Percentiles rank a stretch among this genome's conserved stretches.
phyloP scores from a whole-genome alignment of 2,888 invertebrate species.

The Oxytorus armatus region DNA sequence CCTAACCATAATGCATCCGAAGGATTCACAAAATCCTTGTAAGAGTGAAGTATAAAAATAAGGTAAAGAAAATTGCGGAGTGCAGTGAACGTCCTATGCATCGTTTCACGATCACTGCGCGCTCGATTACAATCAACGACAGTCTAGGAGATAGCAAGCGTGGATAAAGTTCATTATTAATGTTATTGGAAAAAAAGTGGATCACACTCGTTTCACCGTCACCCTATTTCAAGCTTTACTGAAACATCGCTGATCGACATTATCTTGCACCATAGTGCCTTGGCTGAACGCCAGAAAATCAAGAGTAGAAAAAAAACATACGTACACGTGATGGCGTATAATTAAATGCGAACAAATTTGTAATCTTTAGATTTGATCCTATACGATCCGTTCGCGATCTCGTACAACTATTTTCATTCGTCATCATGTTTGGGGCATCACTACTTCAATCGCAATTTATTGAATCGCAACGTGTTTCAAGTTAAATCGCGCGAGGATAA shows the following conservation, averaged over 20 bases:
- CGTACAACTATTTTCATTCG: too few species aligned
- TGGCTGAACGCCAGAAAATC: conserved; percentile 5
- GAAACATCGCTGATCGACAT: conserved; percentile 33
- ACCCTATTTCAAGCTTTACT: conserved; percentile 22
- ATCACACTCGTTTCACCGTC: conserved; percentile 29
- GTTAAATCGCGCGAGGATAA: too few species aligned
- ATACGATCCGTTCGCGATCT: too few species aligned
- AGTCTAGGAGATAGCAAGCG: not conserved
- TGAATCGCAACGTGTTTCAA: too few species aligned
- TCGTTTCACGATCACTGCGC: not conserved
- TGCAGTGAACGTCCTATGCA: not conserved
- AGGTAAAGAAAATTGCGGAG: not conserved
- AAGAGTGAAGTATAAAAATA: not conserved
- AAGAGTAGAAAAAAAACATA: not conserved
- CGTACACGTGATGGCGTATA: too few species aligned
- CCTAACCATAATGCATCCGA: not conserved
- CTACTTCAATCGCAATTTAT: too few species aligned
- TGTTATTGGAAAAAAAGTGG: conserved; percentile 37
- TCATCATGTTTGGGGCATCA: too few species aligned
- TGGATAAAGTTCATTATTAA: conserved; percentile 33
- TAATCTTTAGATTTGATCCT: too few species aligned
- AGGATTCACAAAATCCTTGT: not conserved
- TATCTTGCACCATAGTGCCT: not conserved
- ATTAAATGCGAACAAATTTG: too few species aligned
- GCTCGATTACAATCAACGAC: not conserved